Conservation (phyloP, 2,113 vertebrate genomes). For the Aphelocoma coerulescens region DNA sequence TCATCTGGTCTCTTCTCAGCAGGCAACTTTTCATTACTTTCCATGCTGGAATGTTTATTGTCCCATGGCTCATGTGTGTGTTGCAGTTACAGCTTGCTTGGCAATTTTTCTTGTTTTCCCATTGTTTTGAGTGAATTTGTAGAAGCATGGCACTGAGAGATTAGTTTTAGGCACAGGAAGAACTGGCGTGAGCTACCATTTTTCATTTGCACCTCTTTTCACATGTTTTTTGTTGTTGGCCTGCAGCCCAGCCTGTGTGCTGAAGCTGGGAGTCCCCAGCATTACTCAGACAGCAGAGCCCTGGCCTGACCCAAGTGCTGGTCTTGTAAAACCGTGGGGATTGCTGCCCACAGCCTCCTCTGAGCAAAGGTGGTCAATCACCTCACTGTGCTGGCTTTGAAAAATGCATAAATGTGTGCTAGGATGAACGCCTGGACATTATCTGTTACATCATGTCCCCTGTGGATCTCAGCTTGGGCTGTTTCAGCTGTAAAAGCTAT, state of each 20-base stretch:
- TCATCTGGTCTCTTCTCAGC: conserved; percentile 53
- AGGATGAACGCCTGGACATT: background rate
- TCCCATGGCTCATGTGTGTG: conserved; percentile 1
- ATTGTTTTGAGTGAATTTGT: conserved; percentile 20
- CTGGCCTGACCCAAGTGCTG: background rate
- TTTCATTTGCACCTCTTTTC: background rate
- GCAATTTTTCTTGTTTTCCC: conserved; percentile 21
- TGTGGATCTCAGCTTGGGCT: background rate
- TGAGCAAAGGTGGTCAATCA: background rate
- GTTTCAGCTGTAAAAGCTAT: background rate
- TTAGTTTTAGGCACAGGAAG: background rate
- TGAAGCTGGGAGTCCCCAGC: background rate
- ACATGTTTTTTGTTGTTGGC: background rate
- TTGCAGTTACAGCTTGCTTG: conserved; percentile 34
- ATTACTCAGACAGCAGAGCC: background rate
- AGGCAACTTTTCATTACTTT: conserved; percentile 60
- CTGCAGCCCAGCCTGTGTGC: background rate
- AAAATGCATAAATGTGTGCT: background rate
- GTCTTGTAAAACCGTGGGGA: background rate
- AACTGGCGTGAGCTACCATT: background rate
- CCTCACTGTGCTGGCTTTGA: background rate
- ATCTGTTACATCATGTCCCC: background rate
- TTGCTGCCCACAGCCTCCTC: background rate
- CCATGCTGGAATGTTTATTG: conserved; percentile 40
- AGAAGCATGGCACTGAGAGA: background rate